phyloP scores from a whole-genome alignment of 2,888 invertebrate genomes.

The Hydraecia micacea region DNA sequence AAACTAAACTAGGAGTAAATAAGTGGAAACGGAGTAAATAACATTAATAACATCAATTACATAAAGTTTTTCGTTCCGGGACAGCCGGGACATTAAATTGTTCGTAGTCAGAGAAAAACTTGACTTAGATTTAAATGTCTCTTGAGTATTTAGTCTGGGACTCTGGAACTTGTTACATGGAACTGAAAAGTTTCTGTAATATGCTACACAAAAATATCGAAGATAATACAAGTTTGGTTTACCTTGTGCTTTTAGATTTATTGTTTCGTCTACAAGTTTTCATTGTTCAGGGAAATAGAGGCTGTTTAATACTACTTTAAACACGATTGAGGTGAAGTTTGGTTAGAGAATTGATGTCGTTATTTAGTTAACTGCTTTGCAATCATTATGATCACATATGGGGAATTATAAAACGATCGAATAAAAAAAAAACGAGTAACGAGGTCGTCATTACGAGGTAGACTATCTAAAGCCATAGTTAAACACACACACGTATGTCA shows the following conservation, averaged over 20 bases:
- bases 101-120: constrained; percentile 77
- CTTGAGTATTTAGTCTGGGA: constrained; percentile 78
- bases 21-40: constrained; percentile 53
- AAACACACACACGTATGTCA: neutral
- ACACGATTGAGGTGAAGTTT: constrained; percentile 2
- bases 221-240: constrained; percentile 54
- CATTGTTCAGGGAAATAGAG: constrained; percentile 13
- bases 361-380: neutral
- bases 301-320: constrained; percentile 45
- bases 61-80: constrained; percentile 73
- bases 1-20: constrained; percentile 49
- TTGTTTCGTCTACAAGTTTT: constrained; percentile 61
- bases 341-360: neutral
- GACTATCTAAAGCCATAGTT: neutral
- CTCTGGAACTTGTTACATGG: constrained; percentile 72
- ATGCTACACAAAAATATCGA: constrained; percentile 66
- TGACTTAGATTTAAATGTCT: constrained; percentile 82
- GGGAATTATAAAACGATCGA: too few species aligned
- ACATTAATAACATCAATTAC: constrained; percentile 77
- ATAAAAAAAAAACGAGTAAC: too few species aligned
- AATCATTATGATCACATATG: neutral
- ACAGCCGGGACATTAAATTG: constrained; percentile 72
- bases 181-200: constrained; percentile 67
- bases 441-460: neutral
- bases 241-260: constrained; percentile 59